Evolutionary conservation across 2,888 invertebrate species (phyloP), one percentile per base, ranked within the genome.

Genomic region (Thumatha senex): DNA sequence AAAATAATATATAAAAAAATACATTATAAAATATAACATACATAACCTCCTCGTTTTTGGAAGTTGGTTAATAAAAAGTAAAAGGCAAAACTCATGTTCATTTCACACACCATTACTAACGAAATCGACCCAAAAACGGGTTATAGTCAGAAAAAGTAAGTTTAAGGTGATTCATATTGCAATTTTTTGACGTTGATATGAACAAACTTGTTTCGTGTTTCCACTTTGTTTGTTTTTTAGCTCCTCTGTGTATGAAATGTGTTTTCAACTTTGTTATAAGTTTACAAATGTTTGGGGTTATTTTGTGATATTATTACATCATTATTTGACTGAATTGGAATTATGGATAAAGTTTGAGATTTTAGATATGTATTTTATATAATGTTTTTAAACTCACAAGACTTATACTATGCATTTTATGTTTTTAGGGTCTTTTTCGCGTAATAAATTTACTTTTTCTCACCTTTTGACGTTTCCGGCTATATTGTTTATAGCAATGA

Each of bases 101-200:
- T 47, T 60, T 70, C 61, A 66, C 67, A 63, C 54, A 29, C 58
- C 61, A 63, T 65, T 71, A 60, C 59, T 59, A 63, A 47, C 54
- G 59, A 58, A 61, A 64, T 61, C 66, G 59, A 62, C 55, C 57
- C 49, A 50, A 48, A 60, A 66, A 56, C 49, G 40, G 64, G 55
- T 45, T 44, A 56, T 41, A 40, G 48, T 48, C 44, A 48, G 44
- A 53, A 40, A 13, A 45, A 7, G 7, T 40, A 51, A 58, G 39
- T 56, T 54, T 31, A 3, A n/a, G 7, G 45, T 51, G 52, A 51
- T 63, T 67, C 52, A 40, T 33, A 29, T 48, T 29, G 39, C n/a
- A 58, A 29, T 30, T 45, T 24, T 55, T 51, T 60, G 54, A 64
- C 54, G 45, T 51, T 61, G 53, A 35, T 35, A 15, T 42, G 33